A percentile compares a stretch with the other conserved stretches of the same genome.
phyloP scores from a whole-genome alignment of 2,888 invertebrate species.

The Norana najaformis region DNA sequence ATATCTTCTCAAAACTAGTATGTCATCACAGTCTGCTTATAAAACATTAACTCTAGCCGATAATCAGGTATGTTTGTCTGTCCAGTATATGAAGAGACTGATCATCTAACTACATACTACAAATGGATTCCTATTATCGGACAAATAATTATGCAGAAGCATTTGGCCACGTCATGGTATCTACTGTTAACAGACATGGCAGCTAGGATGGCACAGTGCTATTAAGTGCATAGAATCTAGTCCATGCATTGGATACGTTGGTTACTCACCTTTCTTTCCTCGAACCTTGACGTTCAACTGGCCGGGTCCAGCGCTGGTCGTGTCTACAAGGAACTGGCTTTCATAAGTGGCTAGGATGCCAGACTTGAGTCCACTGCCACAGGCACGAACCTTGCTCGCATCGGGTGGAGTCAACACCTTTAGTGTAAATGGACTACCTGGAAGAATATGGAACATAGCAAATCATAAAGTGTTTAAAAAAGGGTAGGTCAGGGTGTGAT shows the following conservation, averaged over 20 bases:
- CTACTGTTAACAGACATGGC: background rate
- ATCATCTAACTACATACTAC: background rate
- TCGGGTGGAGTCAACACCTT: constrained; percentile 93
- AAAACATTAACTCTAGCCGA: background rate
- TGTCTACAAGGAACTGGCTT: constrained; percentile 96
- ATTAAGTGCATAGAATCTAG: background rate
- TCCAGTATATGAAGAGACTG: background rate
- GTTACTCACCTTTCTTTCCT: constrained; percentile 82
- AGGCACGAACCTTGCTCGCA: constrained; percentile 94
- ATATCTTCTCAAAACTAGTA: background rate
- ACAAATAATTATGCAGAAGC: background rate
- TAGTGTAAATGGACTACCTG: constrained; percentile 87
- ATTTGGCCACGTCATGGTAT: background rate
- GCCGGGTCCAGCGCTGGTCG: constrained; percentile 96
- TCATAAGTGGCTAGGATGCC: constrained; percentile 96
- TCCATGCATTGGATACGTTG: background rate
- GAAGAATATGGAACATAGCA: background rate
- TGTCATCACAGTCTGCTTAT: background rate
- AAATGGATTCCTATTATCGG: background rate
- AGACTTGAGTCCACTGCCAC: constrained; percentile 96
- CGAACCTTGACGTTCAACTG: constrained; percentile 95
- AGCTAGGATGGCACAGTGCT: background rate
- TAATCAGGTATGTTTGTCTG: background rate
- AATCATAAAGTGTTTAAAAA: background rate
- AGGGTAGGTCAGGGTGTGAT: background rate